A percentile compares a stretch with the other conserved stretches of the same genome.
Conservation (phyloP, 2,888 invertebrate genomes). For the Listrodromus nycthemerus region DNA sequence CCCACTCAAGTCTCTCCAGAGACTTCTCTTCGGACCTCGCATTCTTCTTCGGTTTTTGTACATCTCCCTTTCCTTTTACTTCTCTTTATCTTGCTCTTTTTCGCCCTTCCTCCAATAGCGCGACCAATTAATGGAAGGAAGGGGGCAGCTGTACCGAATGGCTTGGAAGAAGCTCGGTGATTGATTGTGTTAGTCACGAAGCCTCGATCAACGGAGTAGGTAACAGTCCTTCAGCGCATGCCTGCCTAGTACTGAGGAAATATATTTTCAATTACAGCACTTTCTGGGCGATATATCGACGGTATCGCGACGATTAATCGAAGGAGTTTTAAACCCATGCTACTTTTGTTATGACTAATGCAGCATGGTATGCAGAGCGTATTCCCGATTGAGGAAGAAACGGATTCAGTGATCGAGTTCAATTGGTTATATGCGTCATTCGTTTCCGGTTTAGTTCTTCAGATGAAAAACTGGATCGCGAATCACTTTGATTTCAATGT, state of each 20-base stretch:
- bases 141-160: conserved; percentile 27
- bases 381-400: not conserved
- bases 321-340: not conserved
- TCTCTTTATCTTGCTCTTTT: conserved; percentile 5
- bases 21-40: not conserved
- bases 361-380: not conserved
- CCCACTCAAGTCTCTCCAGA: conserved; percentile 7
- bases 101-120: not conserved
- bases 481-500: no score
- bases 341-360: not conserved
- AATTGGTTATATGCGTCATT: not conserved
- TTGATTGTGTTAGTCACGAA: conserved; percentile 31
- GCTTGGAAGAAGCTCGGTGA: conserved; percentile 6
- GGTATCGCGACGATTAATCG: not conserved
- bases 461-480: no score
- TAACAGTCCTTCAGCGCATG: conserved; percentile 4
- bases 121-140: conserved; percentile 11
- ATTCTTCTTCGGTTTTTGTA: not conserved
- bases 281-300: not conserved
- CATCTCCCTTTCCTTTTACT: not conserved
- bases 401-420: not conserved
- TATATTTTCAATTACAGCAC: conserved; percentile 6
- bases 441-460: no score
- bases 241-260: conserved; percentile 9
- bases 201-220: conserved; percentile 20